A percentile compares a stretch with the other conserved stretches of the same genome.
These are phyloP conservation scores for Archips xylosteana DNA, from an alignment of 2,888 invertebrate species.

Conservation along the genomic window DNA sequence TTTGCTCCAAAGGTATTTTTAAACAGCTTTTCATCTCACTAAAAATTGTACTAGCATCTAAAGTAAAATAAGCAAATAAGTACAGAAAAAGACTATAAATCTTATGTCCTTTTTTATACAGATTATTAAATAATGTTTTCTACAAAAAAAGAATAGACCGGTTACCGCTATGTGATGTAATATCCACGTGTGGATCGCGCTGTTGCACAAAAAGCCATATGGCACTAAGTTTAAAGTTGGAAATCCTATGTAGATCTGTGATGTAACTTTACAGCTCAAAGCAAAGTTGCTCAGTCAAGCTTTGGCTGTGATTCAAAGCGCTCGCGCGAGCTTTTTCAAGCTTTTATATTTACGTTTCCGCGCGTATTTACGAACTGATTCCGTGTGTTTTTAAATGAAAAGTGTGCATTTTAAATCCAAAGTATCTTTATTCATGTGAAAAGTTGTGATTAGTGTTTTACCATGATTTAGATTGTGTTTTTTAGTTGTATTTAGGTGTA, in stretches of 20 bases:
- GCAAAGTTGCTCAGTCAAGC: conserved; percentile 35
- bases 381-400: not conserved
- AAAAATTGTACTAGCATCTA: not conserved
- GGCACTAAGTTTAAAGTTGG: not conserved
- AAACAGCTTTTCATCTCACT: not conserved
- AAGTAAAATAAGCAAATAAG: not conserved
- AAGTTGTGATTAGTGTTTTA: not conserved
- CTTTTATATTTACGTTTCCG: conserved; percentile 2
- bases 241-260: not conserved
- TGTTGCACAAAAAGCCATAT: conserved; percentile 10
- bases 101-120: not conserved
- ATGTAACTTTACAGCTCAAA: conserved; percentile 31
- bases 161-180: conserved; percentile 51
- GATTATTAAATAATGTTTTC: not conserved
- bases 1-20: not conserved
- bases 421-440: not conserved
- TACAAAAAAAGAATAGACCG: conserved; percentile 40
- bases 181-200: conserved; percentile 25
- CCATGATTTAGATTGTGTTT: not conserved
- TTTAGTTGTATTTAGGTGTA: not conserved
- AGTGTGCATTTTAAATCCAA: not conserved
- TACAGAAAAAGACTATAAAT: not conserved
- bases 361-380: conserved; percentile 4
- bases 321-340: conserved; percentile 28
- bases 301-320: conserved; percentile 29